These are phyloP conservation scores for Brachionus rubens DNA, from an alignment of 1,140 invertebrate genomes.

Conservation along the genomic window DNA sequence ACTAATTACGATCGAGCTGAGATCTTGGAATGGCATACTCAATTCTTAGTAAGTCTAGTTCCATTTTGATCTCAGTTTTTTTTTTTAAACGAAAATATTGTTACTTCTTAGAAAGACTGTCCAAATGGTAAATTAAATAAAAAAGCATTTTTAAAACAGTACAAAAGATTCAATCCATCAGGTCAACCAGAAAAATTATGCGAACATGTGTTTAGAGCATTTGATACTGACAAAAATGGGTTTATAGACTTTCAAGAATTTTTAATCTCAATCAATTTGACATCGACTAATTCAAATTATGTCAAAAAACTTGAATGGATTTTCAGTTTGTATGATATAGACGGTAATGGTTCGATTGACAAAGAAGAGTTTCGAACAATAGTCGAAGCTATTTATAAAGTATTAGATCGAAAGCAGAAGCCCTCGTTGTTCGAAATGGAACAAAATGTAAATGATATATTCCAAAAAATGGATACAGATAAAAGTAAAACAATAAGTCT, in stretches of 20 bases:
- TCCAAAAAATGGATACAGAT: constrained; percentile 90
- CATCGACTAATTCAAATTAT: background rate
- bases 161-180: constrained; percentile 18
- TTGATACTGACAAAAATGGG: constrained; percentile 32
- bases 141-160: constrained; percentile 28
- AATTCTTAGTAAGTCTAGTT: background rate
- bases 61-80: too few species aligned
- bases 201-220: constrained; percentile 39
- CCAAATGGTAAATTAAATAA: constrained; percentile 39
- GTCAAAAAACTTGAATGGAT: constrained; percentile 38
- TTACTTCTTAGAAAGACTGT: constrained; percentile 37
- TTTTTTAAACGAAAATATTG: background rate
- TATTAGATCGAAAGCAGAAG: background rate
- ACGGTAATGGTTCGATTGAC: constrained; percentile 10
- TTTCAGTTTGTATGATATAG: constrained; percentile 34
- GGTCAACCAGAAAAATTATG: constrained; percentile 11
- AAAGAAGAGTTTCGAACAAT: background rate
- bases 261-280: constrained; percentile 17
- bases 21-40: background rate
- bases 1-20: background rate
- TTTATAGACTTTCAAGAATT: constrained; percentile 46
- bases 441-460: background rate
- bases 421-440: background rate
- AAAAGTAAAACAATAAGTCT: constrained; percentile 94
- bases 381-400: constrained; percentile 2